These are phyloP conservation scores for Nephrocerus scutellatus DNA, from an alignment of 2,888 invertebrate species.

Conservation along the genomic window DNA sequence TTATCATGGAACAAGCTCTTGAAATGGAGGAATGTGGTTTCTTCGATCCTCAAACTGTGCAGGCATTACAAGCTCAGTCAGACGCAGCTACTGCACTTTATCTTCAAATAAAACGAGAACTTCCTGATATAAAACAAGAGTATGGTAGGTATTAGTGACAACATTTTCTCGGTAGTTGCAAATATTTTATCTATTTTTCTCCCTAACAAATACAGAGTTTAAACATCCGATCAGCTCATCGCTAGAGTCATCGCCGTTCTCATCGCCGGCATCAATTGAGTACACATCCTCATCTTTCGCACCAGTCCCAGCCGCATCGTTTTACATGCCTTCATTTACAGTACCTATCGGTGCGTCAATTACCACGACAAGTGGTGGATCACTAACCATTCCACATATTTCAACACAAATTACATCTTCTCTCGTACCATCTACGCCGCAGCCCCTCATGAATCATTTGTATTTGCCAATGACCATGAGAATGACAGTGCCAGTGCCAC, in stretches of 20 bases:
- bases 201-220: no score
- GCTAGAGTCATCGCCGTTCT: conserved; percentile 43
- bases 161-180: no score
- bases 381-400: conserved; percentile 1
- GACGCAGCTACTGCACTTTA: conserved; percentile 36
- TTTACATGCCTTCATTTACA: conserved; percentile 5
- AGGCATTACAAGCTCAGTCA: conserved; percentile 20
- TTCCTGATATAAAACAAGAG: no score
- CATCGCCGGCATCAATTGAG: conserved; percentile 43
- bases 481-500: conserved; percentile 31
- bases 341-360: no score
- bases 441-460: conserved; percentile 25
- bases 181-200: no score
- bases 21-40: conserved; percentile 46
- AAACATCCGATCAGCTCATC: conserved; percentile 32
- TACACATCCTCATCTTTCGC: conserved; percentile 24
- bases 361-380: neutral
- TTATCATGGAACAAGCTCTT: conserved; percentile 46
- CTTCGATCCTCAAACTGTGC: conserved; percentile 30
- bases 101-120: conserved; percentile 40
- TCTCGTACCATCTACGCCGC: conserved; percentile 3
- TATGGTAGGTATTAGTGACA: no score
- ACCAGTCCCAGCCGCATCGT: conserved; percentile 5
- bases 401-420: neutral
- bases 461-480: conserved; percentile 29